A percentile compares a stretch with the other conserved stretches of the same genome.
phyloP scores from a whole-genome alignment of 2,113 vertebrate species.

The Nematolebias whitei region DNA sequence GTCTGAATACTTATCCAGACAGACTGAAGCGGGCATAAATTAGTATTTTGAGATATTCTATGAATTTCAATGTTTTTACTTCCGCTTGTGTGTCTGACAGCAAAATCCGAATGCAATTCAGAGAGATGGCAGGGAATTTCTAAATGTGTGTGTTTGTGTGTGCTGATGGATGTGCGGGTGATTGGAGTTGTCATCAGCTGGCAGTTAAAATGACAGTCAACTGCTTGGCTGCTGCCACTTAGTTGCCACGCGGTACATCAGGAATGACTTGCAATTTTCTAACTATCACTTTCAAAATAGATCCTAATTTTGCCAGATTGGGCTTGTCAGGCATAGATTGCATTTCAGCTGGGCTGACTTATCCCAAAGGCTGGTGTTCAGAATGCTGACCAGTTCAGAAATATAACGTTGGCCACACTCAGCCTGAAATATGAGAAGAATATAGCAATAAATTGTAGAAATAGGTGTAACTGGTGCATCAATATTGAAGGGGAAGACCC shows the following conservation, averaged over 20 bases:
- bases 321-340: conserved; percentile 65
- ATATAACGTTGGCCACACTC: conserved; percentile 20
- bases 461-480: background rate
- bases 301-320: conserved; percentile 74
- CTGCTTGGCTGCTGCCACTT: conserved; percentile 74
- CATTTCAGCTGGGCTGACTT: conserved; percentile 46
- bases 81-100: conserved; percentile 57
- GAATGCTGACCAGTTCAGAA: conserved; percentile 44
- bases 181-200: conserved; percentile 73
- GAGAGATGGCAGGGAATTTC: conserved; percentile 28
- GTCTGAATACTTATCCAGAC: conserved; percentile 30
- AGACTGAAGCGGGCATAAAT: conserved; percentile 60
- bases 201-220: conserved; percentile 72
- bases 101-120: conserved; percentile 72
- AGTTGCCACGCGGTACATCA: conserved; percentile 70
- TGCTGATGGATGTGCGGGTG: conserved; percentile 54
- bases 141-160: conserved; percentile 11
- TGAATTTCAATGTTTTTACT: conserved; percentile 70
- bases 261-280: conserved; percentile 80
- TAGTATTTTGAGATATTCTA: conserved; percentile 58
- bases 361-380: conserved; percentile 55
- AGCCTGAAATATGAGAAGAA: background rate
- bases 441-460: conserved; percentile 5
- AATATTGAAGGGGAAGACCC: background rate
- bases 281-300: conserved; percentile 80